These are phyloP conservation scores for Hyposoter didymator DNA, from an alignment of 2,888 invertebrate species.

Conservation along the genomic window DNA sequence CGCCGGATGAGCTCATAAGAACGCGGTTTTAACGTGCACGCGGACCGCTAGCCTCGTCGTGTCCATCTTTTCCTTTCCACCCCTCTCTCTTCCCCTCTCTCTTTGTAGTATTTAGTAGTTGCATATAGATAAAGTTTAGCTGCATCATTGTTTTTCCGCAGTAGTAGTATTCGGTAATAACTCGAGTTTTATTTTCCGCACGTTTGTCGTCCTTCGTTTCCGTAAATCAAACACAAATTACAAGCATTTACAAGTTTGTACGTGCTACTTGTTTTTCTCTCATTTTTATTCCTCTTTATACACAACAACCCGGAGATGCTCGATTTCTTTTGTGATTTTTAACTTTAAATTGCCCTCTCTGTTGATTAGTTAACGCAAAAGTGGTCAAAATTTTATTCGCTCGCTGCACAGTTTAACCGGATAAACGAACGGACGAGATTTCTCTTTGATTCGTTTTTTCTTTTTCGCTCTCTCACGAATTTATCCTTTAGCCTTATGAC, in stretches of 20 bases:
- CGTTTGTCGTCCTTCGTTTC: background rate
- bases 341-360: slow-evolving; percentile 13
- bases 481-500: slow-evolving; percentile 59
- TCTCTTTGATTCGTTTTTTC: slow-evolving; percentile 49
- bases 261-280: slow-evolving; percentile 62
- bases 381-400: slow-evolving; percentile 34
- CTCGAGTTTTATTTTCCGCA: slow-evolving; percentile 52
- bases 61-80: background rate
- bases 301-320: slow-evolving; percentile 60
- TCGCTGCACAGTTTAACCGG: slow-evolving; percentile 47
- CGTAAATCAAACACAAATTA: slow-evolving; percentile 49
- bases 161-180: slow-evolving; percentile 56
- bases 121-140: slow-evolving; percentile 41
- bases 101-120: slow-evolving; percentile 3
- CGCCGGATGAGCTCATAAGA: slow-evolving; percentile 42
- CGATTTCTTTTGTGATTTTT: slow-evolving; percentile 38
- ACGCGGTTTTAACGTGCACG: slow-evolving; percentile 41
- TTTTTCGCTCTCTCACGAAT: slow-evolving; percentile 21
- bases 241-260: slow-evolving; percentile 54
- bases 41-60: slow-evolving; percentile 48
- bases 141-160: slow-evolving; percentile 37
- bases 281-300: slow-evolving; percentile 52
- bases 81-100: background rate
- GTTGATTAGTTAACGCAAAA: slow-evolving; percentile 64
- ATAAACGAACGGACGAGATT: slow-evolving; percentile 62